phyloP scores from a whole-genome alignment of 2,113 vertebrate species.

The Tachycineta bicolor region DNA sequence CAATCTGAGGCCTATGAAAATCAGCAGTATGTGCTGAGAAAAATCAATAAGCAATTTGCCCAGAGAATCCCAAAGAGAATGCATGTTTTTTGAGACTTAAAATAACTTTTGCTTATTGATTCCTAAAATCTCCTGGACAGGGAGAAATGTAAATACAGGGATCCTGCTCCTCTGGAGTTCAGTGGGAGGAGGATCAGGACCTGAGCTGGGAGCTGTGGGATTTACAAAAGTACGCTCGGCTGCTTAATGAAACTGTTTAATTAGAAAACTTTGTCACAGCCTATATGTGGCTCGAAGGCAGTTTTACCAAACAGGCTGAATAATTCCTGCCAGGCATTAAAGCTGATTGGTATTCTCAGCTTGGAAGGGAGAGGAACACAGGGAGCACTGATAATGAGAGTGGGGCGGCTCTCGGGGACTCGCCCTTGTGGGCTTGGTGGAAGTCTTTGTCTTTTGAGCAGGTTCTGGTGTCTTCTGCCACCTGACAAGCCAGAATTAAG shows the following conservation, averaged over 20 bases:
- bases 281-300: not conserved
- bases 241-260: slow-evolving; percentile 55
- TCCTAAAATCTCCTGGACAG: not conserved
- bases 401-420: not conserved
- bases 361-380: not conserved
- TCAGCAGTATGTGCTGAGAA: not conserved
- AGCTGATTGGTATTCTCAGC: slow-evolving; percentile 32
- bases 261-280: slow-evolving; percentile 58
- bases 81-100: slow-evolving; percentile 19
- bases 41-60: slow-evolving; percentile 63
- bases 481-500: not conserved
- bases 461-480: not conserved
- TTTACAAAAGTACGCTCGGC: not conserved
- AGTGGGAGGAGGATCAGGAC: not conserved
- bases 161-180: not conserved
- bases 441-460: not conserved
- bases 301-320: slow-evolving; percentile 29
- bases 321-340: not conserved
- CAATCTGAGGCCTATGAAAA: not conserved
- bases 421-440: not conserved
- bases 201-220: not conserved
- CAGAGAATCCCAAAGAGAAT: slow-evolving; percentile 52
- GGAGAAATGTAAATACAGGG: slow-evolving; percentile 15
- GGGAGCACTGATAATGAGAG: not conserved
- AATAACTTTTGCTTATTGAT: slow-evolving; percentile 59